A percentile compares a stretch with the other conserved stretches of the same genome.
These are phyloP conservation scores for Lutjanus erythropterus DNA, from an alignment of 2,113 vertebrate genomes.

Conservation along the genomic window DNA sequence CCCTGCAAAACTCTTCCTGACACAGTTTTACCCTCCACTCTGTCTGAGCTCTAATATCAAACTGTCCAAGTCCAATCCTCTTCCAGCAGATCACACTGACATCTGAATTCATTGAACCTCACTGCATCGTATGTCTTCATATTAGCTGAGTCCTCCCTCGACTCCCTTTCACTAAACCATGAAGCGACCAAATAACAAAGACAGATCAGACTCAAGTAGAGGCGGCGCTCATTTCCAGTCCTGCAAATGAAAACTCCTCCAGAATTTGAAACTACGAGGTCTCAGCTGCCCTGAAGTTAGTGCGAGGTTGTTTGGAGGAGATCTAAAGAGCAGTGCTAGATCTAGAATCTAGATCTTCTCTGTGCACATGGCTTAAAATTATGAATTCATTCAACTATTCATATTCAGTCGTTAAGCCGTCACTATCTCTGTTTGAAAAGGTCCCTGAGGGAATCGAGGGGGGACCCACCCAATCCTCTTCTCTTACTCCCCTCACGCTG, in stretches of 20 bases:
- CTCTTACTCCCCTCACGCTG: constrained; percentile 7
- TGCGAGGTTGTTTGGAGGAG: constrained; percentile 11
- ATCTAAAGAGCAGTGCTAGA: constrained; percentile 18
- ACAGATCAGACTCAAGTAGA: constrained; percentile 6
- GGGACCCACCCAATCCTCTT: neutral
- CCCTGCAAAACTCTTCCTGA: too few species aligned
- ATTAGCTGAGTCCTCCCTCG: neutral
- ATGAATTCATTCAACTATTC: constrained; percentile 27
- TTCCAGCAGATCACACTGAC: neutral
- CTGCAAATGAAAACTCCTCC: neutral
- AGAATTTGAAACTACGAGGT: neutral
- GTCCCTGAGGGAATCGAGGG: constrained; percentile 16
- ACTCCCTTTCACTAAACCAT: constrained; percentile 12
- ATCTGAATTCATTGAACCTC: neutral
- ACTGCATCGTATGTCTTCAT: constrained; percentile 4
- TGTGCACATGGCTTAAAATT: neutral
- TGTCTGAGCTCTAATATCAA: too few species aligned
- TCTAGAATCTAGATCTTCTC: constrained; percentile 25
- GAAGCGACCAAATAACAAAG: neutral
- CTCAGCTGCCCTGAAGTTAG: neutral
- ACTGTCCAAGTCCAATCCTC: neutral
- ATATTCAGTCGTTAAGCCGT: constrained; percentile 37
- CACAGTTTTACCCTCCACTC: too few species aligned
- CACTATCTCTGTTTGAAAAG: constrained; percentile 35
- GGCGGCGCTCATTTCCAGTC: neutral